phyloP scores from a whole-genome alignment of 2,113 vertebrate species.

The Azemiops feae region DNA sequence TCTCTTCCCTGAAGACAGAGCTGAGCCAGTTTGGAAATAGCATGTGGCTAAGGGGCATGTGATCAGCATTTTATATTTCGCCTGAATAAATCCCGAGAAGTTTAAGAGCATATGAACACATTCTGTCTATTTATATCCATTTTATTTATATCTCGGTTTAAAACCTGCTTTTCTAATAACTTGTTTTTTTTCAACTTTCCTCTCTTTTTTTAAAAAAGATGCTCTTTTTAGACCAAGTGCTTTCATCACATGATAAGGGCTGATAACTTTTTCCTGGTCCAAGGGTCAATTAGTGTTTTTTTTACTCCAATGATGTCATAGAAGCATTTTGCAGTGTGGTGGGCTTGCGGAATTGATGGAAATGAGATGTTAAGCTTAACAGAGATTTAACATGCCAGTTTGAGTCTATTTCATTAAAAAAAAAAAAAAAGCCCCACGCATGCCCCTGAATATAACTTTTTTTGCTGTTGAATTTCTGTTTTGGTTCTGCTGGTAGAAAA shows the following conservation, averaged over 20 bases:
- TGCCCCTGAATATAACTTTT: not conserved
- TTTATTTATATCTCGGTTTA: not conserved
- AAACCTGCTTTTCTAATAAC: not conserved
- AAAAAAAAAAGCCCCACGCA: not conserved
- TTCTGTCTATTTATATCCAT: not conserved
- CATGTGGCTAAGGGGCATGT: conserved; percentile 3
- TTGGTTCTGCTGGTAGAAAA: not conserved
- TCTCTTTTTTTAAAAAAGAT: not conserved
- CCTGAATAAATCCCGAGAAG: not conserved
- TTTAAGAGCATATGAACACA: not conserved
- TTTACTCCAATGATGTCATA: not conserved
- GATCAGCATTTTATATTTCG: not conserved
- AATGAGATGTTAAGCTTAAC: not conserved
- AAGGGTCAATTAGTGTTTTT: not conserved
- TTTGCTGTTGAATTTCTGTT: not conserved
- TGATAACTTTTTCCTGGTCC: not conserved
- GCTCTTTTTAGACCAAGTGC: not conserved
- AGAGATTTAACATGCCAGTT: not conserved
- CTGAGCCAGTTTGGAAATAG: not conserved
- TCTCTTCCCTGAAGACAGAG: conserved; percentile 1
- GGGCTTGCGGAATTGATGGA: not conserved
- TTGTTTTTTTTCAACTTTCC: not conserved
- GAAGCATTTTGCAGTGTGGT: not conserved
- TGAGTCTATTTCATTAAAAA: not conserved
- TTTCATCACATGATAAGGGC: not conserved